These are phyloP conservation scores for Papilio elwesi DNA, from an alignment of 2,888 invertebrate species.

Conservation along the genomic window DNA sequence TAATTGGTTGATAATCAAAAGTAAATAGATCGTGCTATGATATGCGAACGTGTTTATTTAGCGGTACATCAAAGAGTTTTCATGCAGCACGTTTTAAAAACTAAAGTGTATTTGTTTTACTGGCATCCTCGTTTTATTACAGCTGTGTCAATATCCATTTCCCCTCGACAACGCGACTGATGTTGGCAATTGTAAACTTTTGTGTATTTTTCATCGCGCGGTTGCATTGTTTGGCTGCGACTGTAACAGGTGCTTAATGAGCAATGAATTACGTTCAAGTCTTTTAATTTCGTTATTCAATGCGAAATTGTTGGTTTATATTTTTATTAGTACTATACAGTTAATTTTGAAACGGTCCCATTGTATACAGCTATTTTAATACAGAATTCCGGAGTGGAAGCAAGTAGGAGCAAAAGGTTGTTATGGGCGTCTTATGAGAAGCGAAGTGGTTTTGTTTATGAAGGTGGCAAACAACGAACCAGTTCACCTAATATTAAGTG, in stretches of 20 bases:
- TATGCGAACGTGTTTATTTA: slow-evolving; percentile 24
- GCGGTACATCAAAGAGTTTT: slow-evolving; percentile 35
- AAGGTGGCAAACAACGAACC: too few species aligned
- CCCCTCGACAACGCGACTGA: slow-evolving; percentile 7
- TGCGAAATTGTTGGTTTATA: slow-evolving; percentile 10
- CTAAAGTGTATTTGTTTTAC: slow-evolving; percentile 36
- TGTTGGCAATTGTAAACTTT: slow-evolving; percentile 33
- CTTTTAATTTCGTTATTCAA: slow-evolving; percentile 18
- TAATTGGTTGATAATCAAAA: slow-evolving; percentile 31
- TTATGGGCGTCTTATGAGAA: too few species aligned
- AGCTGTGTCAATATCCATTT: slow-evolving; percentile 43
- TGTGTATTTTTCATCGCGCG: slow-evolving; percentile 35
- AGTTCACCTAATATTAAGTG: too few species aligned
- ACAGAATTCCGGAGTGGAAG: too few species aligned
- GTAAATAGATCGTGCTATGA: slow-evolving; percentile 27
- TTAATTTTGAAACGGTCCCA: not conserved
- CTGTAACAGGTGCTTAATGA: slow-evolving; percentile 28
- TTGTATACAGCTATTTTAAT: not conserved
- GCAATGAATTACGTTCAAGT: slow-evolving; percentile 22
- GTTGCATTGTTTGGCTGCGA: slow-evolving; percentile 28
- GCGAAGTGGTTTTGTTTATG: too few species aligned
- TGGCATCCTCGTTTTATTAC: slow-evolving; percentile 38
- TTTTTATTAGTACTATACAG: not conserved
- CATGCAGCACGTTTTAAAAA: slow-evolving; percentile 35
- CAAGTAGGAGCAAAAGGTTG: too few species aligned